These are phyloP conservation scores for Monopis laevigella DNA, from an alignment of 2,888 invertebrate species.

Conservation along the genomic window DNA sequence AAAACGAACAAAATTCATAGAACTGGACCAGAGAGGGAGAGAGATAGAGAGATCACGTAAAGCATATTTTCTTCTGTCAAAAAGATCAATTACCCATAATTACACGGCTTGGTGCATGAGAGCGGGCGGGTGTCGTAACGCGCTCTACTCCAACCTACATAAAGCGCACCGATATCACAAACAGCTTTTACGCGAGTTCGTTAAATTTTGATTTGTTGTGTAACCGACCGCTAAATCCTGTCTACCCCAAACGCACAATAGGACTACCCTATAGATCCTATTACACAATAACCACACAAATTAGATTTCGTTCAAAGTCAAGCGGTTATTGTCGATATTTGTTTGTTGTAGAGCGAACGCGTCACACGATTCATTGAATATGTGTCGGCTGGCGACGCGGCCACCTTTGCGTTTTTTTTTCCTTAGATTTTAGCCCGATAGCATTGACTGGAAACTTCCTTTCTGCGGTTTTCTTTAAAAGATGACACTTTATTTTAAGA, in stretches of 20 bases:
- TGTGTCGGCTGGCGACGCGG: too few relatives aligned
- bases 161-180: slow-evolving; percentile 5
- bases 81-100: slow-evolving; percentile 12
- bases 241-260: slow-evolving; percentile 39
- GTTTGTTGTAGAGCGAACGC: slow-evolving; percentile 54
- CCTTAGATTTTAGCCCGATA: neutral
- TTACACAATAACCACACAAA: slow-evolving; percentile 65
- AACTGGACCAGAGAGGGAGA: too few relatives aligned
- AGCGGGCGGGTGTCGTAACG: neutral
- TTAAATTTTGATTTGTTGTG: slow-evolving; percentile 65
- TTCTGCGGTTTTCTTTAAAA: slow-evolving; percentile 5
- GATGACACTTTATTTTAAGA: slow-evolving; percentile 9
- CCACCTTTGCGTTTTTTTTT: slow-evolving; percentile 46
- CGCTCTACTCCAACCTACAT: neutral
- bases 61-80: slow-evolving; percentile 8
- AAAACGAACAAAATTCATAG: too few relatives aligned
- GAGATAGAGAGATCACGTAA: neutral
- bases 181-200: slow-evolving; percentile 47
- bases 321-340: slow-evolving; percentile 56
- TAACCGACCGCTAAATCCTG: slow-evolving; percentile 59
- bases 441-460: neutral
- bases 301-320: slow-evolving; percentile 66
- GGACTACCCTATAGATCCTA: slow-evolving; percentile 42
- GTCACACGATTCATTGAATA: slow-evolving; percentile 54
- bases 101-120: slow-evolving; percentile 6